A percentile compares a stretch with the other conserved stretches of the same genome.
Evolutionary conservation across 2,113 vertebrate genomes (phyloP).

Genomic region (Turnix velox): DNA sequence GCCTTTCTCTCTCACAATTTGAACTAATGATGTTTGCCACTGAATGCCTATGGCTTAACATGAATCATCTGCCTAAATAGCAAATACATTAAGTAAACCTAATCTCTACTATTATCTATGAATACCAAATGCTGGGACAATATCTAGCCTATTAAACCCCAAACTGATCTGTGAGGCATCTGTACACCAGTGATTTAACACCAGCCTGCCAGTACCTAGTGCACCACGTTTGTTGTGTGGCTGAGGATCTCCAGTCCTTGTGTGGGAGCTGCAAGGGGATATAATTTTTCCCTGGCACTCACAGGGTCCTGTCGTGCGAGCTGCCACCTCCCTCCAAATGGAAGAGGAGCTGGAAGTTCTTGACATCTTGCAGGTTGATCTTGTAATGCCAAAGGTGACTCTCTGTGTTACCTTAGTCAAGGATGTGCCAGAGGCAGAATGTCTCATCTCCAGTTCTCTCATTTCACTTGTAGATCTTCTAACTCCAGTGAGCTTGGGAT

Average conservation of each 20-base stretch:
- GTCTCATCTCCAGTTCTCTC: background rate
- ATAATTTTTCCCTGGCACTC: background rate
- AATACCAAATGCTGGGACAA: conserved; percentile 58
- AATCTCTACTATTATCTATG: conserved; percentile 44
- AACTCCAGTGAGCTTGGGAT: background rate
- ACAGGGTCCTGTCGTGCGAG: background rate
- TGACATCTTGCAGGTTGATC: background rate
- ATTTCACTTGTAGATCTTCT: background rate
- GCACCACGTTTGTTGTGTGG: background rate
- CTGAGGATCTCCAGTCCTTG: background rate
- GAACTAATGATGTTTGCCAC: conserved; percentile 66
- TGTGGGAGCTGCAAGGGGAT: background rate
- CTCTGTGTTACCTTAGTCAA: background rate
- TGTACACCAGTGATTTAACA: background rate
- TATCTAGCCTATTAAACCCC: conserved; percentile 56
- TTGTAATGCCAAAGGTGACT: background rate
- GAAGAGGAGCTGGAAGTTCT: background rate
- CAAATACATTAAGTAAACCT: conserved; percentile 68
- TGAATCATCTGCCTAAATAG: conserved; percentile 60
- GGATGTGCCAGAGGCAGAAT: background rate
- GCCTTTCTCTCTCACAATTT: conserved; percentile 52
- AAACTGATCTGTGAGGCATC: conserved; percentile 36
- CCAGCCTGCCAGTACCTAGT: background rate
- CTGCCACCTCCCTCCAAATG: background rate
- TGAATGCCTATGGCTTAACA: conserved; percentile 56